Percentiles rank a stretch among this genome's conserved stretches.
Conservation (phyloP, 2,797 vertebrate species). For the Bovichtus variegatus region DNA sequence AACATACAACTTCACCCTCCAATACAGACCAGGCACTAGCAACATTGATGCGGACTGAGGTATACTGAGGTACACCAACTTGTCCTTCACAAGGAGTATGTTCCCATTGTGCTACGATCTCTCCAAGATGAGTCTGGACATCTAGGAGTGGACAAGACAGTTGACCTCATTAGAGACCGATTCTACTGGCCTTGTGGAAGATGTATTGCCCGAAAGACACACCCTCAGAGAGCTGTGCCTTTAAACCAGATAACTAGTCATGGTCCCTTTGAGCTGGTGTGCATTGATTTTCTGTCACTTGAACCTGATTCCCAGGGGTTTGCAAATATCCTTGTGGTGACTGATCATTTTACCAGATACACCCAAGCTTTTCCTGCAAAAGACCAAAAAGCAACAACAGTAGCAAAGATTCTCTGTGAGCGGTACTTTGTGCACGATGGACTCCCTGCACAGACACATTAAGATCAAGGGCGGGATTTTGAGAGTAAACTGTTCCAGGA, state of each 20-base stretch:
- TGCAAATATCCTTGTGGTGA: neutral
- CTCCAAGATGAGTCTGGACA: neutral
- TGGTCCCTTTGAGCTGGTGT: neutral
- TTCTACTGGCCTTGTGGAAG: neutral
- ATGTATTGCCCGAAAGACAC: neutral
- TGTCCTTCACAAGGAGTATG: neutral
- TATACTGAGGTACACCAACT: neutral
- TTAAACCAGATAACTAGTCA: neutral
- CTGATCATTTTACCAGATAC: neutral
- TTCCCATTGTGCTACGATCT: neutral
- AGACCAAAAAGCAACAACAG: neutral
- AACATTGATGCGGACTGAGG: neutral
- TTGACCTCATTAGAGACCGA: neutral
- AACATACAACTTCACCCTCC: neutral
- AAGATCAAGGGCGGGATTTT: constrained; percentile 1
- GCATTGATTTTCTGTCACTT: neutral
- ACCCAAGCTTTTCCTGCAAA: neutral
- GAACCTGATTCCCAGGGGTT: neutral
- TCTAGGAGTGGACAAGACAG: neutral
- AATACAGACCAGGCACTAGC: neutral
- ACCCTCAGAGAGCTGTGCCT: neutral
- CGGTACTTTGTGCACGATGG: constrained; percentile 19
- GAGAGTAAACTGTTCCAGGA: neutral
- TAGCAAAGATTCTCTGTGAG: neutral
- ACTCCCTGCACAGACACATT: neutral